Conservation (phyloP, 2,797 vertebrate genomes). For the Eleutherodactylus coqui region DNA sequence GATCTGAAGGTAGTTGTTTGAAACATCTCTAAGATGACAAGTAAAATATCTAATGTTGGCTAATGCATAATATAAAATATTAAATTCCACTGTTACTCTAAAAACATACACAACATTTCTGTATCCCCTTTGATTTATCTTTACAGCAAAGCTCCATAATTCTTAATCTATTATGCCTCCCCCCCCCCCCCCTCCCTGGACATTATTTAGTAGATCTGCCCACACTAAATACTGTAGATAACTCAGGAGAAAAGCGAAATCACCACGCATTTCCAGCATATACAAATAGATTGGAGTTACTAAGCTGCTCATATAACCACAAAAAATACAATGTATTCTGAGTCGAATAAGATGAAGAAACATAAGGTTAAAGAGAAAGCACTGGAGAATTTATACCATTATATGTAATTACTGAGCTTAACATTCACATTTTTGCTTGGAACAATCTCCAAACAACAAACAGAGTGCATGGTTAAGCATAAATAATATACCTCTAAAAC, state of each 20-base stretch:
- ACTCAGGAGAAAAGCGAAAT: neutral
- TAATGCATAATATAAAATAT: neutral
- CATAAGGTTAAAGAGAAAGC: constrained; percentile 24
- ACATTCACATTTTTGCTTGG: constrained; percentile 33
- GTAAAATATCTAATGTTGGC: neutral
- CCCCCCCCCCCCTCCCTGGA: no score
- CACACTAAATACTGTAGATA: constrained; percentile 6
- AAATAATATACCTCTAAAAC: constrained; percentile 38
- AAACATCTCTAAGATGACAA: no score
- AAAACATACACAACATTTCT: neutral
- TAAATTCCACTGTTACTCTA: neutral
- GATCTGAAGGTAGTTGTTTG: no score
- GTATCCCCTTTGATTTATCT: neutral
- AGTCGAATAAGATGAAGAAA: constrained; percentile 19
- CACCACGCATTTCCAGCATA: neutral
- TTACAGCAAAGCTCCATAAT: neutral
- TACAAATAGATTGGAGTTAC: neutral
- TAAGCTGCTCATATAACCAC: neutral
- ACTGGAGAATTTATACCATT: constrained; percentile 10
- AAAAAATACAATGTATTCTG: neutral
- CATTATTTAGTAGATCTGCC: neutral
- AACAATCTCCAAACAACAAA: constrained; percentile 31
- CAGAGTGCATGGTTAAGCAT: constrained; percentile 40
- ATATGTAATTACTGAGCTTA: constrained; percentile 43
- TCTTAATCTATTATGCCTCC: neutral